These are phyloP conservation scores for Onychomys leucogaster DNA, from an alignment of 2,797 vertebrate genomes.

Conservation along the genomic window DNA sequence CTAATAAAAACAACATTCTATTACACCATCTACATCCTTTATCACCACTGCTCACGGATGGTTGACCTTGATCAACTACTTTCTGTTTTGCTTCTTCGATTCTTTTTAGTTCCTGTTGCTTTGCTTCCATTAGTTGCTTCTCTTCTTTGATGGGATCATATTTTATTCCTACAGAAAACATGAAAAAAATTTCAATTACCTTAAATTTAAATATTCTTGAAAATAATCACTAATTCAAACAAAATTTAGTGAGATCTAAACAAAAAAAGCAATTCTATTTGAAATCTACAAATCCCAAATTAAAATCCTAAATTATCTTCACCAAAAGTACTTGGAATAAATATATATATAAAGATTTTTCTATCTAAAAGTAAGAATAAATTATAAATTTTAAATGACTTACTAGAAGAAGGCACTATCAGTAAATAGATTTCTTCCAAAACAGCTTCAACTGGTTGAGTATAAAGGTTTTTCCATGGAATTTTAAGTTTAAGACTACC, in stretches of 20 bases:
- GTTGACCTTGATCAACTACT: conserved; percentile 94
- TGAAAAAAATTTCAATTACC: conserved; percentile 33
- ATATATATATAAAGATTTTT: conserved; percentile 23
- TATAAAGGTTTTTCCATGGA: conserved; percentile 99
- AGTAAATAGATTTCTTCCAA: conserved; percentile 97
- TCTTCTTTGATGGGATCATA: conserved; percentile 98
- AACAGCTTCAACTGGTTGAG: conserved; percentile 96
- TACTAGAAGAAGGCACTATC: conserved; percentile 98
- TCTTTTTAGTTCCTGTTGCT: conserved; percentile 95
- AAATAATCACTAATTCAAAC: conserved; percentile 60
- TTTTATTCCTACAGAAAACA: conserved; percentile 92
- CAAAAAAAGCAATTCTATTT: conserved; percentile 26
- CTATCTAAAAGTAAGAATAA: conserved; percentile 4
- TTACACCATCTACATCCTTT: neutral
- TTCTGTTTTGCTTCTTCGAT: conserved; percentile 98
- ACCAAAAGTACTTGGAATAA: neutral
- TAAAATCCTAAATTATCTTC: conserved; percentile 17
- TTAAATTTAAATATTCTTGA: neutral
- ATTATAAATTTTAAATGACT: conserved; percentile 83
- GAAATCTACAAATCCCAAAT: conserved; percentile 30
- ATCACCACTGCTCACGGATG: conserved; percentile 22
- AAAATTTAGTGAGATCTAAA: neutral
- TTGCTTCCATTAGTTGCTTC: conserved; percentile 94
- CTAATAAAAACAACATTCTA: conserved; percentile 19
- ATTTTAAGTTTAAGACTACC: conserved; percentile 96